Base-by-base conservation (phyloP, 2,888 invertebrate species). In the Apotomis betuletana region DNA sequence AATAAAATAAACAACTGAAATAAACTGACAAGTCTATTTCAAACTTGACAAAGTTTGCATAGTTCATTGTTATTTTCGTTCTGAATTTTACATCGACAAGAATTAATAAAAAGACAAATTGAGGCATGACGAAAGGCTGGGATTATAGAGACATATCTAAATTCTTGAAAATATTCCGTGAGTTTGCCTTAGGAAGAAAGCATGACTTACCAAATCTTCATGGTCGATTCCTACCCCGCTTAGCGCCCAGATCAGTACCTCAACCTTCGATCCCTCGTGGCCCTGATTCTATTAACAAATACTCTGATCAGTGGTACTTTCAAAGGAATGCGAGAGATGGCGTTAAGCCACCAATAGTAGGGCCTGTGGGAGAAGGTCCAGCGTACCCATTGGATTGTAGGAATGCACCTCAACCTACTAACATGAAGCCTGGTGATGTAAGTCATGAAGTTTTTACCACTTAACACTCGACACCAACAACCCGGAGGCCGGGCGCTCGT, bases 331-430 rank as follows among this genome's bases (percentile, higher is more conserved):
- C 79, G 0, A 75, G 81, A 72, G 77, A 87, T 70, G 86, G 91
- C 2, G 88, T 91, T 0, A 79, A 81, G 8, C 92, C 92, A 0
- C 92, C 92, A 0, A 84, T 92, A 0, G 82, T 91, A 6, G 91
- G 89, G 0, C 90, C 91, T 3, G 75, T 90, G 6, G 90, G 86
- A 2, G 83, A 84, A 77, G 87, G 87, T 1, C 84, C 84, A 0
- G 78, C 84, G 5, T 36, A 80, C 3, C 71, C 67, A 2, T 74
- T 65, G 60, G 80, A 83, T 73, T 80, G 79, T 6, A 79, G 76
- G 6, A 80, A 79, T 57, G 80, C 79, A 63, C 69, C 76, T 8
- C 8, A 69, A 46, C 46, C 75, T 4, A 83, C 83, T 27, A 82
- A 82, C 10, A 68, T 85, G 51, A 81, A 74, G 41, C 80, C 87